Conservation (phyloP, 2,797 vertebrate species). For the Rhinoraja longicauda region DNA sequence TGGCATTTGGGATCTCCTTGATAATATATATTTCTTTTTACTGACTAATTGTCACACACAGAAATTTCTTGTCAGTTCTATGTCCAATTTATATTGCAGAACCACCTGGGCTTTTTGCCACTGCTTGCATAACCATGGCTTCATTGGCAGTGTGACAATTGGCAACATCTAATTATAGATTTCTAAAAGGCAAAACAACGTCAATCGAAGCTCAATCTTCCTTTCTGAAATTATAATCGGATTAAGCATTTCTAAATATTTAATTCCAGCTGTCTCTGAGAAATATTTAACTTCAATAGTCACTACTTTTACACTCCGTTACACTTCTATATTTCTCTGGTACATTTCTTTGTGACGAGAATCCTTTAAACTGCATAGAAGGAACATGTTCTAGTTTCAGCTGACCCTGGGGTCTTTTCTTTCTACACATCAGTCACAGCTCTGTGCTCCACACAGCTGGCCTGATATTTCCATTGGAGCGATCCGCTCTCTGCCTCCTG, state of each 20-base stretch:
- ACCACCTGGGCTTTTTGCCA: constrained; percentile 1
- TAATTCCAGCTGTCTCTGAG: background rate
- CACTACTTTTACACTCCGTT: background rate
- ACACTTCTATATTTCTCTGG: background rate
- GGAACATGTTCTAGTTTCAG: constrained; percentile 14
- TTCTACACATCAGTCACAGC: background rate
- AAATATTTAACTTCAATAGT: background rate
- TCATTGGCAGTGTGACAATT: background rate
- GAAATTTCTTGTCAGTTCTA: background rate
- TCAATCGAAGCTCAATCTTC: background rate
- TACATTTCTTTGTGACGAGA: background rate
- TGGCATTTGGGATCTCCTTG: background rate
- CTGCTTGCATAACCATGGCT: constrained; percentile 2
- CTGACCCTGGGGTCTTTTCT: constrained; percentile 14
- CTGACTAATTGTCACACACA: background rate
- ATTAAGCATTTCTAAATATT: background rate
- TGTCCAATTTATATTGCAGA: background rate
- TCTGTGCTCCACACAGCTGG: constrained; percentile 21
- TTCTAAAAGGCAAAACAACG: constrained; percentile 15
- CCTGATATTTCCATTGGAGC: background rate
- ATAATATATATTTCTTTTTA: background rate
- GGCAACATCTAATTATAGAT: background rate
- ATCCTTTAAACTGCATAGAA: background rate
- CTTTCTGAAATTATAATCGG: background rate
- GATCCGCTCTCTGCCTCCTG: background rate